Conservation (phyloP, 2,113 vertebrate species). For the Misgurnus mizolepis region DNA sequence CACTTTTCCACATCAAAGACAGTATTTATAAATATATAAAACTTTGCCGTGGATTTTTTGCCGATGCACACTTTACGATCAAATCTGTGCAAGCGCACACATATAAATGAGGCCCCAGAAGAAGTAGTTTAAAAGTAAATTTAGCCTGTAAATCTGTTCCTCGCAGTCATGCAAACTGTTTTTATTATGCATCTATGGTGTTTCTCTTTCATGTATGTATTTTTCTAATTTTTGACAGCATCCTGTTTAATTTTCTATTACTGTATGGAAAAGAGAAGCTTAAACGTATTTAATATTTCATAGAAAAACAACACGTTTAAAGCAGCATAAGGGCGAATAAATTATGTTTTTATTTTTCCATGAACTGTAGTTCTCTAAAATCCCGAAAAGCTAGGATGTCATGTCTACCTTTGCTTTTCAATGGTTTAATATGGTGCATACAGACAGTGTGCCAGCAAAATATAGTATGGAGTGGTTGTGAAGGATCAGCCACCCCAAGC, state of each 20-base stretch:
- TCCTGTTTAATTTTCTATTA: not conserved
- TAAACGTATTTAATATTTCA: not conserved
- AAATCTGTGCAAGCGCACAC: too few relatives aligned
- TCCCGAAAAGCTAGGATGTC: not conserved
- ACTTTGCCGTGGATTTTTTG: too few relatives aligned
- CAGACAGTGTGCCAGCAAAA: not conserved
- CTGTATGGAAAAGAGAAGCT: not conserved
- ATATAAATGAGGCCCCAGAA: too few relatives aligned
- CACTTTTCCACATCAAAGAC: too few relatives aligned
- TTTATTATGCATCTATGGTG: too few relatives aligned
- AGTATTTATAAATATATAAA: too few relatives aligned
- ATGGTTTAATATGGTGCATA: not conserved
- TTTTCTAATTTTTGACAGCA: not conserved
- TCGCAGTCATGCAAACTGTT: too few relatives aligned
- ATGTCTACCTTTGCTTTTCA: not conserved
- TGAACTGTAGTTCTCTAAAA: not conserved
- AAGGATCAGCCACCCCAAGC: conserved; percentile 2
- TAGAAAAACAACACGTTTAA: not conserved
- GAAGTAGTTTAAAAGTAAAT: too few relatives aligned
- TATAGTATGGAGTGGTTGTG: not conserved
- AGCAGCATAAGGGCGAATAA: not conserved
- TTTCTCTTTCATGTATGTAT: not conserved
- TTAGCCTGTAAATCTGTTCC: too few relatives aligned
- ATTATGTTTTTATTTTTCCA: not conserved
- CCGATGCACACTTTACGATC: too few relatives aligned